Conservation (phyloP, 2,797 vertebrate species). For the Fundulus diaphanus region DNA sequence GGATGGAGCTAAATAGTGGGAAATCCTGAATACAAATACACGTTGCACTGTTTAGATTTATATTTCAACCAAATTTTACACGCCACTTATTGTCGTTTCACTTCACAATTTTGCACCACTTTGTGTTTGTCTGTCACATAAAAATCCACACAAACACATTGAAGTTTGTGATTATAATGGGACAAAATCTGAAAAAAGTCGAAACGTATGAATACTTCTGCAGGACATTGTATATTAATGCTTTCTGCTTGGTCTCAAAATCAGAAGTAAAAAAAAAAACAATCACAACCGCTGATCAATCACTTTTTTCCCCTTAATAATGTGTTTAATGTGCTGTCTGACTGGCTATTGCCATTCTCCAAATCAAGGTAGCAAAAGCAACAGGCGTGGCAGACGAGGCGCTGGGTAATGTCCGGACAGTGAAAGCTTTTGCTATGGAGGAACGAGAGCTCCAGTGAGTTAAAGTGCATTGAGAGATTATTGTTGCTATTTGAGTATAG, state of each 20-base stretch:
- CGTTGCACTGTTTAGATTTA: background rate
- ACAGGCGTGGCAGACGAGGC: constrained; percentile 93
- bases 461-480: background rate
- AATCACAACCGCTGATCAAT: background rate
- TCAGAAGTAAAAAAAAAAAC: background rate
- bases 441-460: constrained; percentile 87
- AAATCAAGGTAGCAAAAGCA: constrained; percentile 89
- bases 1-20: background rate
- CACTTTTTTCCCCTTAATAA: background rate
- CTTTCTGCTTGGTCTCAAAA: constrained; percentile 7
- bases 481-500: background rate
- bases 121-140: no score
- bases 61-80: background rate
- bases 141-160: no score
- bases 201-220: no score
- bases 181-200: no score
- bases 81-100: background rate
- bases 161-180: no score
- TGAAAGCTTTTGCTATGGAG: constrained; percentile 97
- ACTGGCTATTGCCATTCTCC: background rate
- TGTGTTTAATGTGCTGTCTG: background rate
- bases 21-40: background rate
- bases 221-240: background rate
- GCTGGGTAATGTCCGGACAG: constrained; percentile 91
- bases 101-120: no score